phyloP scores from a whole-genome alignment of 2,888 invertebrate genomes.

The Lycaena phlaeas region DNA sequence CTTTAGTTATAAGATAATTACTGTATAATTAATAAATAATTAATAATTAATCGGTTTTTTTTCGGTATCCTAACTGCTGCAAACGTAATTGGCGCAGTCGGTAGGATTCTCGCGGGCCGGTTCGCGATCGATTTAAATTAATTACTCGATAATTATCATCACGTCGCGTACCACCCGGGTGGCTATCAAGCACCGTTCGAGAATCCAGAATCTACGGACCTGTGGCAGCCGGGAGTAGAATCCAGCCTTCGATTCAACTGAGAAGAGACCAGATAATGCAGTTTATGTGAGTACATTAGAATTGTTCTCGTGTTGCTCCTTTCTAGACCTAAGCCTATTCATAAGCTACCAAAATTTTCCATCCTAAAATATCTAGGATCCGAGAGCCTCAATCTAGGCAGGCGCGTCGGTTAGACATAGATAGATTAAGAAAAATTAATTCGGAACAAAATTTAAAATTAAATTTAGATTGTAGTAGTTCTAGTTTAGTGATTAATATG shows the following conservation, averaged over 20 bases:
- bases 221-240: conserved; percentile 1
- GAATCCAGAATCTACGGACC: background rate
- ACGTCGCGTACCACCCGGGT: background rate
- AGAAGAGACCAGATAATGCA: conserved; percentile 8
- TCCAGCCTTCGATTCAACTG: conserved; percentile 2
- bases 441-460: too few species aligned
- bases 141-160: background rate
- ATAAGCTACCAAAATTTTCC: background rate
- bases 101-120: conserved; percentile 1
- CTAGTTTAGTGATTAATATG: background rate
- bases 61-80: background rate
- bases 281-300: conserved; percentile 5
- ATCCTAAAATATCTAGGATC: background rate
- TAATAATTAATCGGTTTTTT: background rate
- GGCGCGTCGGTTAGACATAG: background rate
- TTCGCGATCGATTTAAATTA: background rate
- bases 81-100: conserved; percentile 2
- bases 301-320: conserved; percentile 4
- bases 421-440: background rate
- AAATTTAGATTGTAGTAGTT: too few species aligned
- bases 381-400: conserved; percentile 6
- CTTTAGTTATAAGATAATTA: background rate
- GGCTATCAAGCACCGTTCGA: background rate
- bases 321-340: conserved; percentile 6
- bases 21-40: background rate